Evolutionary conservation across 2,888 invertebrate genomes (phyloP).

Genomic region (Trachelus tabidus): DNA sequence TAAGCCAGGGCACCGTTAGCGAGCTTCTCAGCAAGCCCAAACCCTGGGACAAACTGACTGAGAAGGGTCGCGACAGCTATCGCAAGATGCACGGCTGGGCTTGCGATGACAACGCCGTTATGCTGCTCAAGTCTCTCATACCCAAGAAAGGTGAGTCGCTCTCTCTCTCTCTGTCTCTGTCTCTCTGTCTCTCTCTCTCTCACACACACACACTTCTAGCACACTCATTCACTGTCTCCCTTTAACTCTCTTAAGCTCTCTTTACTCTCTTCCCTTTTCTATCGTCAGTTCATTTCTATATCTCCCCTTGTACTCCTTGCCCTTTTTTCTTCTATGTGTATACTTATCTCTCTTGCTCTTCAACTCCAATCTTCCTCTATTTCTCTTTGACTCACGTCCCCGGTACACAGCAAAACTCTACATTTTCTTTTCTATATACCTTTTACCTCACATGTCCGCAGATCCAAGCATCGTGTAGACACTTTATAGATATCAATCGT

Average conservation of each 20-base stretch:
- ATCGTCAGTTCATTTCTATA: too few relatives aligned
- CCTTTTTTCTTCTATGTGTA: background rate
- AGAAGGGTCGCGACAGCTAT: slow-evolving; percentile 99
- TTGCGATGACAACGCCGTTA: slow-evolving; percentile 95
- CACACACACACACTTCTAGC: background rate
- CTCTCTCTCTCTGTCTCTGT: slow-evolving; percentile 22
- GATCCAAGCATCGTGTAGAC: too few relatives aligned
- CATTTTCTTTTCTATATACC: slow-evolving; percentile 24
- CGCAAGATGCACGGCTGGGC: slow-evolving; percentile 99
- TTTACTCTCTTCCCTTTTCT: too few relatives aligned
- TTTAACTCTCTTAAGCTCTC: too few relatives aligned
- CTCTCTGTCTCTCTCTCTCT: slow-evolving; percentile 5
- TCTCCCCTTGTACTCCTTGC: too few relatives aligned
- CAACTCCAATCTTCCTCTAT: slow-evolving; percentile 12
- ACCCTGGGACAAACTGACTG: slow-evolving; percentile 99
- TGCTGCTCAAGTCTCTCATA: slow-evolving; percentile 97
- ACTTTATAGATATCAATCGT: too few relatives aligned
- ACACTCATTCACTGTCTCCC: too few relatives aligned
- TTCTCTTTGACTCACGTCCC: slow-evolving; percentile 3
- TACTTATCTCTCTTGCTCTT: slow-evolving; percentile 1
- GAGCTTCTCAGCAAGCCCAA: slow-evolving; percentile 98
- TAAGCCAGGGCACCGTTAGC: slow-evolving; percentile 97
- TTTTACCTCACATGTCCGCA: background rate
- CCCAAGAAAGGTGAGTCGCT: slow-evolving; percentile 92
- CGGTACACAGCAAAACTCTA: slow-evolving; percentile 11